phyloP scores from a whole-genome alignment of 2,113 vertebrate species.

The Gallinago paraguaiae region DNA sequence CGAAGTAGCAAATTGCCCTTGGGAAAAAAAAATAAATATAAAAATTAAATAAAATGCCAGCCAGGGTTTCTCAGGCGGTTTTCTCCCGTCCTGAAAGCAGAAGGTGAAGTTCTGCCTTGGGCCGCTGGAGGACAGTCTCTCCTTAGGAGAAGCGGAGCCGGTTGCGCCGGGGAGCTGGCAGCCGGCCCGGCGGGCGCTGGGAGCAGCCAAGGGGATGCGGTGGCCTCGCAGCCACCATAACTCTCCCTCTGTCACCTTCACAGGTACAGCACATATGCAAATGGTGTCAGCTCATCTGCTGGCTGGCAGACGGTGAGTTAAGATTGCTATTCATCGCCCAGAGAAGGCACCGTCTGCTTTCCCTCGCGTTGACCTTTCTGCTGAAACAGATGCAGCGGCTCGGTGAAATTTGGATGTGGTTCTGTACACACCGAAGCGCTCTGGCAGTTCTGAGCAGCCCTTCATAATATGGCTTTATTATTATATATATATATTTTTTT shows the following conservation, averaged over 20 bases:
- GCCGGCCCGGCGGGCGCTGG: not conserved
- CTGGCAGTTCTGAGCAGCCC: not conserved
- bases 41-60: not conserved
- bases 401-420: not conserved
- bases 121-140: conserved; percentile 72
- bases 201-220: not conserved
- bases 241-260: conserved; percentile 57
- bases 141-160: not conserved
- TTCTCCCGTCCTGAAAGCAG: fast-evolving
- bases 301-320: conserved; percentile 32
- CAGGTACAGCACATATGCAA: conserved; percentile 56
- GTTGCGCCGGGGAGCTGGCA: not conserved
- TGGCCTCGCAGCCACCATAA: not conserved
- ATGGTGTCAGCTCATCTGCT: conserved; percentile 50
- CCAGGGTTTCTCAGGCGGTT: fast-evolving
- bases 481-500: not conserved
- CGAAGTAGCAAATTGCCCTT: fast-evolving
- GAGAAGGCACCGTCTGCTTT: conserved; percentile 39
- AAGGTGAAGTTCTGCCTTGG: not conserved
- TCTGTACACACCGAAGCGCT: not conserved
- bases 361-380: conserved; percentile 49
- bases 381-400: conserved; percentile 5
- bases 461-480: not conserved
- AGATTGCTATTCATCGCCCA: conserved; percentile 17
- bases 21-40: not conserved